Percentiles rank a stretch among this genome's conserved stretches.
Evolutionary conservation across 2,888 invertebrate species (phyloP).

Genomic region (Lasioglossum marginatum): DNA sequence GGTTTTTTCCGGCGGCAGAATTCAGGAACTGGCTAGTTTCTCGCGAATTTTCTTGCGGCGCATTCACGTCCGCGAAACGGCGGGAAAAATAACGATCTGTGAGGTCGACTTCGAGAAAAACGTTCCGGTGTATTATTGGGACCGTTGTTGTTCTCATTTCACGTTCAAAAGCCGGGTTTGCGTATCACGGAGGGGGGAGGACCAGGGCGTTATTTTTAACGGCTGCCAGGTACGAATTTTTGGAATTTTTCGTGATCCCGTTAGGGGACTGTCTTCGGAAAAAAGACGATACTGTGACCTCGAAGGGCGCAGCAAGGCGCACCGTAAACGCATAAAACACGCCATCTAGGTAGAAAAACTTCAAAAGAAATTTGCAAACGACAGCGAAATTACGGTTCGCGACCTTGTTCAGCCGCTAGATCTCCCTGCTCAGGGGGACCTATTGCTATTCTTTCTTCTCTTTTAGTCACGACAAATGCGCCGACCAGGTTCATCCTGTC

Average conservation of each 20-base stretch:
- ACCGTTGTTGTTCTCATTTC: slow-evolving; percentile 26
- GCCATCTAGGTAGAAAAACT: slow-evolving; percentile 39
- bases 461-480: not conserved
- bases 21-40: slow-evolving; percentile 33
- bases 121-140: not conserved
- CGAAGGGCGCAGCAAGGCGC: slow-evolving; percentile 55
- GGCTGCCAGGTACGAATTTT: slow-evolving; percentile 61
- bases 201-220: slow-evolving; percentile 51
- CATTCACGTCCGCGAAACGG: slow-evolving; percentile 38
- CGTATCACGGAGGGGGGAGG: not conserved
- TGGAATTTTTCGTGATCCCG: slow-evolving; percentile 68
- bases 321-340: slow-evolving; percentile 75
- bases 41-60: slow-evolving; percentile 36
- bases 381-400: slow-evolving; percentile 70
- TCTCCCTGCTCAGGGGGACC: slow-evolving; percentile 16
- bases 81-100: slow-evolving; percentile 26
- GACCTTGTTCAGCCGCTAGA: slow-evolving; percentile 66
- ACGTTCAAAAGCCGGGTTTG: slow-evolving; percentile 21
- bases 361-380: slow-evolving; percentile 65
- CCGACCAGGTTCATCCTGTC: not conserved
- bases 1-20: slow-evolving; percentile 37
- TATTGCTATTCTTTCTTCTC: not conserved
- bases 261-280: slow-evolving; percentile 60
- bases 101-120: slow-evolving; percentile 11
- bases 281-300: slow-evolving; percentile 63